Base-by-base conservation (phyloP, 2,888 invertebrate species). In the Creontiades dilutus region DNA sequence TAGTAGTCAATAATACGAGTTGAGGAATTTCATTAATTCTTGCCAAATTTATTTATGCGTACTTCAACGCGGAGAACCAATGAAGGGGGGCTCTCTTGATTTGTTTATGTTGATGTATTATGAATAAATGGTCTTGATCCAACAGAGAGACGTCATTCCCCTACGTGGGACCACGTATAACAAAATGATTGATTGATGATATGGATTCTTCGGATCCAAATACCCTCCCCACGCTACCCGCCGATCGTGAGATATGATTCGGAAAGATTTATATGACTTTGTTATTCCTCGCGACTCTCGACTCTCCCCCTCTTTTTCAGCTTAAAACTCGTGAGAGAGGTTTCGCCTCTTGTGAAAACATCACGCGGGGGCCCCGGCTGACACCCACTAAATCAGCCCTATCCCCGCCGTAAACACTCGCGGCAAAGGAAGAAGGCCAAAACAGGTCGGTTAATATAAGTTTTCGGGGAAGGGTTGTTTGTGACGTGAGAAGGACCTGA, bases 401-500 rank as follows among this genome's bases (percentile, higher is more conserved):
- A n/a, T 16, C 61, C 57, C 61, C 9, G 61, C 61, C 9, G 61
- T 61, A 61, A 61, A 61, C 61, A 61, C n/a, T 61, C 61, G 14
- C 19, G 61, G n/a, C 9, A 19, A n/a, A 19, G 61, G n/a, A 19
- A 61, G 61, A 19, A 61, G 61, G 61, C 23, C 23, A 68, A 68
- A 68, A 68, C 68, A 23, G 68, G 11, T 23, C 68, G 4, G 61
- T 61, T 68, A 68, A 68, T 68, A 68, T 68, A 23, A 68, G 27
- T 68, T 68, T 68, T 68, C 37, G 68, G n/a, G n/a, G 68, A 68
- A 68, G 68, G 68, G 68, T 68, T 68, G 68, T 68, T 68, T 68
- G 68, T 68, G 68, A 19, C 23, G 68, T 68, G 68, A 68, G 68
- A 68, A 68, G 68, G 68, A 68, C 68, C 23, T 68, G 68, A n/a